These are phyloP conservation scores for Leucopsar rothschildi DNA, from an alignment of 2,113 vertebrate genomes.

Conservation along the genomic window DNA sequence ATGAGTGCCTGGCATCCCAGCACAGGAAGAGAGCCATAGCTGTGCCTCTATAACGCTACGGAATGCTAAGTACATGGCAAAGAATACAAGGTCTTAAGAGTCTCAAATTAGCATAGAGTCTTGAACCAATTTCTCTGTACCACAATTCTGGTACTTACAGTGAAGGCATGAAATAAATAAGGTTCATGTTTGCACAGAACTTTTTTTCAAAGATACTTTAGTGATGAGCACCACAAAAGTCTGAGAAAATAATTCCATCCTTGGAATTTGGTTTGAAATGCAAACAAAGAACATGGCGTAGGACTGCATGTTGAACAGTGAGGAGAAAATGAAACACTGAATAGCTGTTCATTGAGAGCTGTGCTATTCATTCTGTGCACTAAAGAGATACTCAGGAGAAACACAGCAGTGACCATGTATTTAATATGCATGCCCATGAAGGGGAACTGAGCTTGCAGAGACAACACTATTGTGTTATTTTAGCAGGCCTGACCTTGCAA, in stretches of 20 bases:
- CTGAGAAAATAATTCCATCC: conserved; percentile 18
- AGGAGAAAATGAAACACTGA: conserved; percentile 62
- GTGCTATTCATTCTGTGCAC: background rate
- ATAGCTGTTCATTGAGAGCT: conserved; percentile 51
- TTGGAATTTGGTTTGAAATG: background rate
- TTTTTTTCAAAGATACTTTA: background rate
- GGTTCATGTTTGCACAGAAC: background rate
- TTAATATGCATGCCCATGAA: conserved; percentile 58
- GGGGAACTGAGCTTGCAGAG: conserved; percentile 11
- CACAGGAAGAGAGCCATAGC: background rate
- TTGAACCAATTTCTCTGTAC: background rate
- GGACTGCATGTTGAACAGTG: conserved; percentile 33
- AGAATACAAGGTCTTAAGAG: conserved; percentile 5
- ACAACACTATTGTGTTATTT: conserved; percentile 35
- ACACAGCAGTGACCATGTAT: conserved; percentile 23
- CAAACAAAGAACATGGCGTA: background rate
- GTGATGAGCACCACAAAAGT: background rate
- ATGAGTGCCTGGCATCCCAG: background rate
- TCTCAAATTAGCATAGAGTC: conserved; percentile 18
- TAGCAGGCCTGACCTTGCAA: conserved; percentile 49
- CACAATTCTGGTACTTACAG: background rate
- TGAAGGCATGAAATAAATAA: background rate
- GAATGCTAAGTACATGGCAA: conserved; percentile 42
- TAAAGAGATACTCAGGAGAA: conserved; percentile 60
- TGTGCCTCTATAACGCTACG: background rate